A percentile compares a stretch with the other conserved stretches of the same genome.
Evolutionary conservation across 2,113 vertebrate genomes (phyloP).

Genomic region (Chaetodon auriga): DNA sequence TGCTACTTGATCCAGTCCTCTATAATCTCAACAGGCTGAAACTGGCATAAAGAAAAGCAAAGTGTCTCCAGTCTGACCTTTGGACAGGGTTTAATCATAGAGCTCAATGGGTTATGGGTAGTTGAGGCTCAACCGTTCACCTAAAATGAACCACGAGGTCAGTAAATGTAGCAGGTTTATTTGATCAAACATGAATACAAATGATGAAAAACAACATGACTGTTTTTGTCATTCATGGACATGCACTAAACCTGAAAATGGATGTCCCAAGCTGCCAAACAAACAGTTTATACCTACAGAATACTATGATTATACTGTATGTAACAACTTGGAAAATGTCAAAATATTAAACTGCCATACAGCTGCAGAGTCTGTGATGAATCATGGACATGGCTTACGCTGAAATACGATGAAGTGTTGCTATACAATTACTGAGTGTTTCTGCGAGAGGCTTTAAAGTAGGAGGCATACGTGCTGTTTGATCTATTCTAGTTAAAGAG

Average conservation of each 20-base stretch:
- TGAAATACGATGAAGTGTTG: constrained; percentile 35
- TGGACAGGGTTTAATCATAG: constrained; percentile 18
- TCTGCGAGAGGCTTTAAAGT: not conserved
- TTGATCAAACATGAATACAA: not conserved
- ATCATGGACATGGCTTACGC: not conserved
- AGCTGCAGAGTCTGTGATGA: not conserved
- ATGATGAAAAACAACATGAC: not conserved
- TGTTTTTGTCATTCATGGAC: not conserved
- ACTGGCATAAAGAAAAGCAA: constrained; percentile 9
- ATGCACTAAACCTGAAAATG: not conserved
- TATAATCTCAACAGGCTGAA: constrained; percentile 34
- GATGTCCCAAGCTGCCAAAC: not conserved
- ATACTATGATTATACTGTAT: not conserved
- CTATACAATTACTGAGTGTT: constrained; percentile 6
- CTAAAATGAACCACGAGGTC: not conserved
- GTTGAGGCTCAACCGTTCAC: constrained; percentile 13
- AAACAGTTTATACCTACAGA: not conserved
- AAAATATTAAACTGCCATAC: not conserved
- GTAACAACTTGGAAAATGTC: not conserved
- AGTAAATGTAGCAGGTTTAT: not conserved
- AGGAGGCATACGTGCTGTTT: not conserved
- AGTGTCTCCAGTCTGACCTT: constrained; percentile 24
- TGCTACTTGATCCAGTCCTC: constrained; percentile 10
- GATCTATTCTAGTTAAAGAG: constrained; percentile 48
- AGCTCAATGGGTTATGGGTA: constrained; percentile 1